Evolutionary conservation across 2,113 vertebrate genomes (phyloP), one percentile per base, ranked within the genome.

Genomic region (Megaleporinus macrocephalus): DNA sequence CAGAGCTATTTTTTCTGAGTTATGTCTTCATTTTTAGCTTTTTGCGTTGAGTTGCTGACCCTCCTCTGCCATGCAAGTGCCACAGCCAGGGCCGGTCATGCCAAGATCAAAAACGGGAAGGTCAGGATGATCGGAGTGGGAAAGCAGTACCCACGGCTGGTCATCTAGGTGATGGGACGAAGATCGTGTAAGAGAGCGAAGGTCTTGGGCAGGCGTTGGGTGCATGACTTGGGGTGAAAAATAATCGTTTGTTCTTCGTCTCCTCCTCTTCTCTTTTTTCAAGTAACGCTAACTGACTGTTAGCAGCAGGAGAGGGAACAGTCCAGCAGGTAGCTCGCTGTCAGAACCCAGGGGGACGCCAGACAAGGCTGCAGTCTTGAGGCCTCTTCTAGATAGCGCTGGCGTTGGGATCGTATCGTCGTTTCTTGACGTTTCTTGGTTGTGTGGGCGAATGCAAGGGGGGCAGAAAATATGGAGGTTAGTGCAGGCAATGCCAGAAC

Each of bases 371-470:
- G 82, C 89, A 79, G 78, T 16, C 89, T 85, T 86, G 88, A 91
- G 87, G 88, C 76, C 69, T 85, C 80, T 96, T 85, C 80, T 96
- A 99, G 93, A 99, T 98, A 90, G 96, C 96, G 78, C 96, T 91
- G 95, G 96, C 87, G 80, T 92, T 97, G 87, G 97, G 97, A 90
- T 99, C 97, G n/a, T 98, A 99, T 79, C 97, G 96, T 91, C 97
- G 93, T 93, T 99, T 99, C 95, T 99, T 99, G 95, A 99, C 97
- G 94, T 98, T 99, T 98, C 97, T 99, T 98, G 88, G 79, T 59
- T 81, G 73, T 83, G 89, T 79, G 82, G 69, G 30, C 88, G 89
- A 88, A 87, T 92, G 83, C 87, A 87, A 91, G 27, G 83, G 51
- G 41, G 88, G 93, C 91, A 94, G 84, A 92, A 88, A 76, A 93